Percentiles rank a stretch among this genome's conserved stretches.
phyloP scores from a whole-genome alignment of 2,888 invertebrate species.

The Tortrix viridana region DNA sequence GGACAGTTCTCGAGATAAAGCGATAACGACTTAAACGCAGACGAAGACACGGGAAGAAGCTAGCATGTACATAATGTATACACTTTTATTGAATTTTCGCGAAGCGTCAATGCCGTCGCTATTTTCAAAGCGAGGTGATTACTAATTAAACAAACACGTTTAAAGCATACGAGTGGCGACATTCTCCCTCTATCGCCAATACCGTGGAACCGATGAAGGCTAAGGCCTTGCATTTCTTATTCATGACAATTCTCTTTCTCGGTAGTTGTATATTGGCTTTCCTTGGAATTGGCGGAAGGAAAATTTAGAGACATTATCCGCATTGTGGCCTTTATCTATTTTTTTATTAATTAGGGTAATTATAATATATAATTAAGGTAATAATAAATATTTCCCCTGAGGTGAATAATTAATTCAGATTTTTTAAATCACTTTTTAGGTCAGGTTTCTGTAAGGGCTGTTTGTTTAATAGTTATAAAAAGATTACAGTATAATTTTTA shows the following conservation, averaged over 20 bases:
- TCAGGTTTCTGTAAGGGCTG: neutral
- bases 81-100: conserved; percentile 29
- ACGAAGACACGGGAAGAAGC: too few species aligned
- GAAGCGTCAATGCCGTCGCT: conserved; percentile 47
- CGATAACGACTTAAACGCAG: too few species aligned
- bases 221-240: conserved; percentile 44
- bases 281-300: conserved; percentile 40
- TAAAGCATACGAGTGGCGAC: conserved; percentile 42
- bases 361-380: too few species aligned
- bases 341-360: conserved; percentile 12
- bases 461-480: too few species aligned
- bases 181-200: conserved; percentile 43
- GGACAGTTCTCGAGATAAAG: too few species aligned
- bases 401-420: neutral
- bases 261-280: conserved; percentile 39
- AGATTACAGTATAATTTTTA: too few species aligned
- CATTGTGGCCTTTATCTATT: conserved; percentile 15
- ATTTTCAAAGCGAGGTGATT: conserved; percentile 51
- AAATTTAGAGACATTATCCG: conserved; percentile 26
- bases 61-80: too few species aligned
- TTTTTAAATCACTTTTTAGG: neutral
- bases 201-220: conserved; percentile 45
- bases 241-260: conserved; percentile 38
- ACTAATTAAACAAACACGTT: conserved; percentile 40
- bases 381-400: conserved; percentile 9